Percentiles rank a stretch among this genome's conserved stretches.
Evolutionary conservation across 2,113 vertebrate species (phyloP).

Genomic region (Bungarus multicinctus): DNA sequence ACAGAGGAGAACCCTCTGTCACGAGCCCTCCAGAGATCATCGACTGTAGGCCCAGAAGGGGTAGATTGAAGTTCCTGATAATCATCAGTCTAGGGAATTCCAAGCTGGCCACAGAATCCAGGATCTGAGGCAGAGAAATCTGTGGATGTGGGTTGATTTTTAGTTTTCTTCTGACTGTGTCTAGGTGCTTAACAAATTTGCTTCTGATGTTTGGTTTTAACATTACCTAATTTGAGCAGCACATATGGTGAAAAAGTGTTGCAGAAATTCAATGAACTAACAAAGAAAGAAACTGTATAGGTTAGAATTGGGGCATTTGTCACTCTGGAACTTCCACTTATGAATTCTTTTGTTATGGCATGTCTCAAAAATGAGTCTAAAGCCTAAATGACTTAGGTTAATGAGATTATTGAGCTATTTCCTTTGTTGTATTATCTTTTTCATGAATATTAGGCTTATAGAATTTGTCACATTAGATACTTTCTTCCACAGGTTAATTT

Average conservation of each 20-base stretch:
- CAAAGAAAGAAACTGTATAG: not conserved
- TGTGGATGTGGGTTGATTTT: too few relatives aligned
- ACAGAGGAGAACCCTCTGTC: too few relatives aligned
- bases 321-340: not conserved
- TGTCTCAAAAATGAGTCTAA: not conserved
- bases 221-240: not conserved
- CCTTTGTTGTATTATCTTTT: not conserved
- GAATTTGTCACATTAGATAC: not conserved
- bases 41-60: too few relatives aligned
- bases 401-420: not conserved
- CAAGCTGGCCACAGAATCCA: too few relatives aligned
- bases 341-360: not conserved
- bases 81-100: too few relatives aligned
- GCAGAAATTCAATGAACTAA: not conserved
- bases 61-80: too few relatives aligned
- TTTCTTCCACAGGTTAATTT: slow-evolving; percentile 2
- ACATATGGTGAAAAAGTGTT: not conserved
- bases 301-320: not conserved
- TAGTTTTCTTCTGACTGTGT: too few relatives aligned
- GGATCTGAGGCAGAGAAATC: too few relatives aligned
- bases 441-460: not conserved
- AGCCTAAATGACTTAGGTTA: not conserved
- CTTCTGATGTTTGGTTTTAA: too few relatives aligned
- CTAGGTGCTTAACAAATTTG: too few relatives aligned
- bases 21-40: too few relatives aligned